Base-by-base conservation (phyloP, 2,113 vertebrate species). In the Sylvia atricapilla region DNA sequence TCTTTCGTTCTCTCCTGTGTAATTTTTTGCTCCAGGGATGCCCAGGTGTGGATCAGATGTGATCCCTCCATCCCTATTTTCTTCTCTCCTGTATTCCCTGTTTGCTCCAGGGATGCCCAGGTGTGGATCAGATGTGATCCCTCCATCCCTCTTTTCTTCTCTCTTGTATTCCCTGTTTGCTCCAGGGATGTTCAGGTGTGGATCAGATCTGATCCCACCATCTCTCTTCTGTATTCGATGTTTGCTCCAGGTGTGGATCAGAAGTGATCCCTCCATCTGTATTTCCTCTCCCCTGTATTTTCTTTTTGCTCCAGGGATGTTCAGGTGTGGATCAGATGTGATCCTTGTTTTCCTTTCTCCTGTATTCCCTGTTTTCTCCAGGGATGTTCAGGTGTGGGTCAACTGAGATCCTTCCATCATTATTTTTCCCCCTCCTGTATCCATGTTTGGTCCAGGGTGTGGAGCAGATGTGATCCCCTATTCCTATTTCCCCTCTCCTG, bases 1-100 rank as follows among this genome's bases (percentile, higher is more conserved):
- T 43, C 13, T 43, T 43, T 43, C 41, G 11, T 41, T 41, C 41
- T 30, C 28, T 53, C 52, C 52, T 11, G 28, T 30, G 18, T 43
- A 7, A 17, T 17, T 43, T 43, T 58, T n/a, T 15, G 3, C 6
- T 23, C 55, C 30, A 55, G 30, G 7, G 22, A 10, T 14, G 6
- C 1, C 3, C 50, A 63, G 30, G 6, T 52, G 9, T 50, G 46
- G 22, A 9, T 20, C 58, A 41, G 17, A 0, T 0, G 0, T 31
- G 28, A 44, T 46, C 53, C 18, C 10, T 4, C 39, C 17, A 46
- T 46, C 53, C 41, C 2, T 43, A 12, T 43, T 43, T 43, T 13
- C 41, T 41, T 12, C 39, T 16, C 14, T 46, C 72, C 24, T 56
- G 28, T 13, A 14, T 18, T 3, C 5, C 62, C 17, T 22, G 13